These are phyloP conservation scores for Crotalus helleri DNA, from an alignment of 2,113 vertebrate genomes.

Conservation along the genomic window DNA sequence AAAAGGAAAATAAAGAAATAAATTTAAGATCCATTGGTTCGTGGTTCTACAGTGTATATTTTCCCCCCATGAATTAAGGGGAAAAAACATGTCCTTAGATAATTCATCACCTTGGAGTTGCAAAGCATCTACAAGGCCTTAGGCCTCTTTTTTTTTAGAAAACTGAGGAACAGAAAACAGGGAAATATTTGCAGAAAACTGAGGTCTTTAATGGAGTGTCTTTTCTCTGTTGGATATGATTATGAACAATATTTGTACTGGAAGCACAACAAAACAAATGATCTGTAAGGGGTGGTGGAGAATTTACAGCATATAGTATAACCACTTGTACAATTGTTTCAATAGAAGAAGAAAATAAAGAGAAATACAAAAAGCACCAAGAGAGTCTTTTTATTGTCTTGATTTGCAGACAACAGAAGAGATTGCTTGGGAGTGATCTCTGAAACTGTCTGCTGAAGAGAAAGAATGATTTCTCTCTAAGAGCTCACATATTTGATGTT, in stretches of 20 bases:
- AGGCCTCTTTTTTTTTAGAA: conserved; percentile 9
- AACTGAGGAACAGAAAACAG: conserved; percentile 19
- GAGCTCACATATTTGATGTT: neutral
- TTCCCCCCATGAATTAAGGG: neutral
- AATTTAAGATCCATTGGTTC: neutral
- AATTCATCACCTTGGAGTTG: neutral
- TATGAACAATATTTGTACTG: conserved; percentile 3
- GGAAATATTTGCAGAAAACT: neutral
- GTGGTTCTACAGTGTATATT: neutral
- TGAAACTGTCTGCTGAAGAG: neutral
- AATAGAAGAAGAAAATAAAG: conserved; percentile 11
- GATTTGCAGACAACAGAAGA: conserved; percentile 9
- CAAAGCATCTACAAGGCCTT: neutral
- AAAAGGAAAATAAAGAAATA: neutral
- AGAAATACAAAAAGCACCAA: neutral
- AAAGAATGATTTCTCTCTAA: neutral
- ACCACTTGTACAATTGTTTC: neutral
- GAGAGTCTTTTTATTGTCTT: neutral
- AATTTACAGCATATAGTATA: neutral
- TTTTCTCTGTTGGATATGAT: neutral
- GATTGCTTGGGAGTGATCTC: conserved; percentile 2
- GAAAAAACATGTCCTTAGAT: conserved; percentile 1
- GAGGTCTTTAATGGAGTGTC: neutral
- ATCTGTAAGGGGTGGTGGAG: neutral
- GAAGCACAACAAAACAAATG: conserved; percentile 17